Evolutionary conservation across 1,140 invertebrate genomes (phyloP).

Genomic region (Cecropterus lyciades): DNA sequence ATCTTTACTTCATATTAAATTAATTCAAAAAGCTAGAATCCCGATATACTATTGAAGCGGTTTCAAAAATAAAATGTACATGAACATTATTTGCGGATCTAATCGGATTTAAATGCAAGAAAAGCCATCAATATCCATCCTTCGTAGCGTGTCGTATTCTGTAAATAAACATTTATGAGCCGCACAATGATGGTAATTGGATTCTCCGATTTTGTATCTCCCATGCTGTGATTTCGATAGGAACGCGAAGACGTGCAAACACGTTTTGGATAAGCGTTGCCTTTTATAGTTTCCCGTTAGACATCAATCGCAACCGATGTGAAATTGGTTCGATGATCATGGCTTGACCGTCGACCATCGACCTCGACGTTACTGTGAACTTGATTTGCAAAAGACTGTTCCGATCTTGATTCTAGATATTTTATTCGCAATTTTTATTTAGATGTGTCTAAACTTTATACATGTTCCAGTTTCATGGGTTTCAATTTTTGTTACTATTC

Average conservation of each 20-base stretch:
- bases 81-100: neutral
- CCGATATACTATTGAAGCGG: too few species aligned
- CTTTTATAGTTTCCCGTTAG: conserved; percentile 52
- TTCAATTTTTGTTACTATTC: too few species aligned
- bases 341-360: conserved; percentile 39
- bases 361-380: conserved; percentile 2
- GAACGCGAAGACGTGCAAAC: conserved; percentile 52
- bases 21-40: too few species aligned
- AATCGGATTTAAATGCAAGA: conserved; percentile 16
- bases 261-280: conserved; percentile 45
- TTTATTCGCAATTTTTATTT: neutral
- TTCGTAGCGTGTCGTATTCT: conserved; percentile 20
- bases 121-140: conserved; percentile 12
- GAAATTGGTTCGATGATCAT: conserved; percentile 44
- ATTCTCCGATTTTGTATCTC: conserved; percentile 50
- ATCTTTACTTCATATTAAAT: too few species aligned
- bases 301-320: conserved; percentile 36
- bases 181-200: conserved; percentile 38
- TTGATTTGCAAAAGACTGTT: conserved; percentile 1
- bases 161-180: conserved; percentile 30
- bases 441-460: too few species aligned
- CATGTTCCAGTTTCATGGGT: too few species aligned
- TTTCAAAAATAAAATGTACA: neutral
- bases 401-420: neutral
- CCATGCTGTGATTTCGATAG: conserved; percentile 58